Conservation (phyloP, 2,888 invertebrate genomes). For the Heliconius charithonia region DNA sequence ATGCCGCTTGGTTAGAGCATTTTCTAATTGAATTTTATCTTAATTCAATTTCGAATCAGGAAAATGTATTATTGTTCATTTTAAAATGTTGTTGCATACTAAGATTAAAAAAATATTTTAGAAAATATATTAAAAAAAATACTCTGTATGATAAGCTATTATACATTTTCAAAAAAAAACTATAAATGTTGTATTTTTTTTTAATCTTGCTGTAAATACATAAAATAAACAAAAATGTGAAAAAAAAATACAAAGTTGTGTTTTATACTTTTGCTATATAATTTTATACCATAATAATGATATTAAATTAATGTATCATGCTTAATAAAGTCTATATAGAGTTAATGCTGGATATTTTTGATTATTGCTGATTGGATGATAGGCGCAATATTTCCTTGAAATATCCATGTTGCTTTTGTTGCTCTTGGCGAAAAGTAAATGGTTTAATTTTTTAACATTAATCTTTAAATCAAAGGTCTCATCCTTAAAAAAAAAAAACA, state of each 20-base stretch:
- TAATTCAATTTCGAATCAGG: background rate
- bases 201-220: no score
- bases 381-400: conserved; percentile 3
- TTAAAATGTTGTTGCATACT: background rate
- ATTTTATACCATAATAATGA: conserved; percentile 17
- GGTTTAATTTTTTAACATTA: background rate
- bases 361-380: conserved; percentile 19
- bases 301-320: conserved; percentile 22
- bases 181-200: no score
- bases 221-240: background rate
- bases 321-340: conserved; percentile 8
- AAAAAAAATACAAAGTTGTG: background rate
- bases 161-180: no score
- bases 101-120: background rate
- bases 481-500: no score
- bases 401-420: background rate
- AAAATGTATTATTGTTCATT: background rate
- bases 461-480: background rate
- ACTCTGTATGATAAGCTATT: no score
- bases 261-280: background rate
- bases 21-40: background rate
- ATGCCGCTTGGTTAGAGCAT: background rate
- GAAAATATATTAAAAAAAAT: background rate
- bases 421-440: conserved; percentile 4
- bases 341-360: conserved; percentile 20